Percentiles rank a stretch among this genome's conserved stretches.
Conservation (phyloP, 2,797 vertebrate genomes). For the Melanotaenia maccullochi region DNA sequence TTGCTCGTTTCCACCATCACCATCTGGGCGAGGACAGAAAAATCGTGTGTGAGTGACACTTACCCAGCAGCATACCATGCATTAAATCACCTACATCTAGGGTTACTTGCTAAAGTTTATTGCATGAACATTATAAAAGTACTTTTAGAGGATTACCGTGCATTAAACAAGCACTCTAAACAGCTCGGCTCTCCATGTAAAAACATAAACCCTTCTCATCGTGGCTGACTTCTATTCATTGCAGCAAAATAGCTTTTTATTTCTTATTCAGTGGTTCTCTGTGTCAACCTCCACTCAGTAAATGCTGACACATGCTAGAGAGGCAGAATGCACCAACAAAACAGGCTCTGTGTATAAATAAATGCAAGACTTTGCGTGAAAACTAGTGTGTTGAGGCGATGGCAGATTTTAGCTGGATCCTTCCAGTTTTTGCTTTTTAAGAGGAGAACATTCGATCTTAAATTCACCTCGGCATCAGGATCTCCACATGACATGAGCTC, state of each 20-base stretch:
- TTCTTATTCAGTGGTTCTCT: conserved; percentile 22
- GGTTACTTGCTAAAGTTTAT: conserved; percentile 34
- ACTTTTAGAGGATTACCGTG: conserved; percentile 53
- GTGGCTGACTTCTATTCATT: conserved; percentile 14
- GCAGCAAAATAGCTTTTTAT: conserved; percentile 5
- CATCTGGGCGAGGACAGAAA: conserved; percentile 31
- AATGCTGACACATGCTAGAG: conserved; percentile 30
- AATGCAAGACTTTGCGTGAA: conserved; percentile 17
- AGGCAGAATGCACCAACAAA: conserved; percentile 36
- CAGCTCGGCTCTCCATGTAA: conserved; percentile 27
- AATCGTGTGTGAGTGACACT: conserved; percentile 15
- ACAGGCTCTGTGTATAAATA: conserved; percentile 47
- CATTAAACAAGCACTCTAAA: conserved; percentile 38
- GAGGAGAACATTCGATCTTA: neutral
- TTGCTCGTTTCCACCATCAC: conserved; percentile 3
- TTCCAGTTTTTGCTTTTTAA: neutral
- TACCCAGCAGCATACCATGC: conserved; percentile 9
- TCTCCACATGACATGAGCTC: conserved; percentile 60
- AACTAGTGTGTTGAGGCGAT: conserved; percentile 7
- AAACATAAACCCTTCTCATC: conserved; percentile 33
- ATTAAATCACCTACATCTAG: conserved; percentile 43
- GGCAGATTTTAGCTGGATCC: conserved; percentile 23
- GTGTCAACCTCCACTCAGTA: conserved; percentile 20
- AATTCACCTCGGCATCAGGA: conserved; percentile 66
- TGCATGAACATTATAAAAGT: conserved; percentile 56